phyloP scores from a whole-genome alignment of 2,113 vertebrate genomes.

The Parus major region DNA sequence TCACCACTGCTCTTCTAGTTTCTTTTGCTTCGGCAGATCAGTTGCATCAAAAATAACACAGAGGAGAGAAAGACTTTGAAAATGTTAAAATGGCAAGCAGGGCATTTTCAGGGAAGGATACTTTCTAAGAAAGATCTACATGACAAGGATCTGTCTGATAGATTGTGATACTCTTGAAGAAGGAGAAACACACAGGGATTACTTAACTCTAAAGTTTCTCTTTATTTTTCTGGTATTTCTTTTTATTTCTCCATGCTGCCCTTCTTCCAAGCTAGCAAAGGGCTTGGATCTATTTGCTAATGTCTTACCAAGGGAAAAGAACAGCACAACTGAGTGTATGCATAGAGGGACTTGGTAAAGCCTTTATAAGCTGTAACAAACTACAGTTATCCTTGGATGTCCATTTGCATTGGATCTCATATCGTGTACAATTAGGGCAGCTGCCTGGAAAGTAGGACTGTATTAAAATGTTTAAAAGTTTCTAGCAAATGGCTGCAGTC shows the following conservation, averaged over 20 bases:
- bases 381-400: not conserved
- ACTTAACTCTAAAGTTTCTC: slow-evolving; percentile 21
- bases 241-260: not conserved
- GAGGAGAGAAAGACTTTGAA: slow-evolving; percentile 1
- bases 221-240: slow-evolving; percentile 10
- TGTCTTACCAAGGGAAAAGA: not conserved
- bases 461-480: slow-evolving; percentile 38
- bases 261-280: not conserved
- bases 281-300: not conserved
- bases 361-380: not conserved
- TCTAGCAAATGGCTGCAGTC: not conserved
- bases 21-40: slow-evolving; percentile 13
- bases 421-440: not conserved
- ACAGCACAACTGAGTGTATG: not conserved
- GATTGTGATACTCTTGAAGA: not conserved
- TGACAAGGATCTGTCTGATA: not conserved
- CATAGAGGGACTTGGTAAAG: not conserved
- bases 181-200: not conserved
- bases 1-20: not conserved
- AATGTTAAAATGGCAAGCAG: slow-evolving; percentile 5
- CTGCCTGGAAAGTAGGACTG: not conserved
- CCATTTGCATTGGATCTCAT: not conserved
- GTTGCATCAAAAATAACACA: slow-evolving; percentile 23
- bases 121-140: slow-evolving; percentile 24
- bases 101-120: not conserved